Evolutionary conservation across 2,113 vertebrate genomes (phyloP).

Genomic region (Colaptes auratus): DNA sequence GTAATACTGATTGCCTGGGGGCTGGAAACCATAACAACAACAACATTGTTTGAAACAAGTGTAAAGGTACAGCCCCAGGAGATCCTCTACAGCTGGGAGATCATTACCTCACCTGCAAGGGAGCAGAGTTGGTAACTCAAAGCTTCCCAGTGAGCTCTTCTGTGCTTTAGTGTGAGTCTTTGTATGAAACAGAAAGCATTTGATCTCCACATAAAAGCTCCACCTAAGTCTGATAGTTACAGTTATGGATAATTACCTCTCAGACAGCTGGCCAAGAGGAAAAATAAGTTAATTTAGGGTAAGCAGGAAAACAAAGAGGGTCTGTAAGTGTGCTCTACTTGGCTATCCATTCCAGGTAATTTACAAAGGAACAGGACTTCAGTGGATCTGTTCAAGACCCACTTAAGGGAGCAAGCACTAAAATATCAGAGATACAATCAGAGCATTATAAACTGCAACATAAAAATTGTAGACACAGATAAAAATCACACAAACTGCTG

Average conservation of each 20-base stretch:
- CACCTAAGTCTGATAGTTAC: not conserved
- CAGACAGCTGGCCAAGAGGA: slow-evolving; percentile 8
- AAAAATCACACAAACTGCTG: slow-evolving; percentile 44
- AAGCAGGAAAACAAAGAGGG: slow-evolving; percentile 34
- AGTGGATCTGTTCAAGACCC: slow-evolving; percentile 39
- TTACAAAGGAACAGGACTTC: slow-evolving; percentile 21
- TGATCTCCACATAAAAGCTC: slow-evolving; percentile 41
- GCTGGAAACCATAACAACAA: slow-evolving; percentile 1
- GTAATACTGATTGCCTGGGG: not conserved
- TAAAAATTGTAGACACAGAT: slow-evolving; percentile 48
- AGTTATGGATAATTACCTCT: not conserved
- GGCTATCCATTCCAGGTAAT: slow-evolving; percentile 27
- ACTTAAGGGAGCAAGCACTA: slow-evolving; percentile 44
- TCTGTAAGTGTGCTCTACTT: not conserved
- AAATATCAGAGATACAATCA: slow-evolving; percentile 62
- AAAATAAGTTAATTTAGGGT: not conserved
- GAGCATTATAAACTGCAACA: slow-evolving; percentile 44
- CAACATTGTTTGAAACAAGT: not conserved
- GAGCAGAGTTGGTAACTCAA: not conserved
- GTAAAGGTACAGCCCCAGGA: not conserved
- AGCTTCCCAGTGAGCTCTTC: not conserved
- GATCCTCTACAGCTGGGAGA: not conserved
- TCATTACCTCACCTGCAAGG: not conserved
- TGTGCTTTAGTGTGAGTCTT: not conserved
- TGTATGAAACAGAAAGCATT: not conserved